Base-by-base conservation (phyloP, 2,113 vertebrate genomes). In the Phalacrocorax aristotelis region DNA sequence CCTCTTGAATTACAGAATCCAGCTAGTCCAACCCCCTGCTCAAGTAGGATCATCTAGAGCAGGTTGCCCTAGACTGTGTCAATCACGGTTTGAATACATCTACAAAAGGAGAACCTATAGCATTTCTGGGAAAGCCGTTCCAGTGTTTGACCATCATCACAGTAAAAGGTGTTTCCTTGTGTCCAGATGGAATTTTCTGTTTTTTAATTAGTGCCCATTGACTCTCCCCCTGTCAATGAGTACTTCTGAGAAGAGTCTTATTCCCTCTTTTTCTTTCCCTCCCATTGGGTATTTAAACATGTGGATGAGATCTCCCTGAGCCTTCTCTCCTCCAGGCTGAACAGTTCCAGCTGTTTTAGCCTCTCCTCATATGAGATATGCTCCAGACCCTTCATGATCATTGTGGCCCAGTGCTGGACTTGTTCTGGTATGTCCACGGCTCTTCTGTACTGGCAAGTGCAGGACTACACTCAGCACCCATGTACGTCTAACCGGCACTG, bases 371-470 rank as follows among this genome's bases (percentile, higher is more conserved):
- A 32, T 4, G 7, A 51, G 54, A n/a, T 11, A 30, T 69, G 9
- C 6, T 70, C 9, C 15, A 46, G 7, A 29, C 7, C 27, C 27
- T 57, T 76, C 61, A 46, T 11, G 15, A 26, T 29, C 36, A 65
- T 68, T 69, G 58, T 48, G 6, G 8, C 38, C 30, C 22, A 60
- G 2, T 75, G n/a, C 30, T 88, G 30, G 5, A 32, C 51, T 77
- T 62, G 20, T 29, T 46, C 11, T 5, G 0, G 5, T 61, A 9
- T 44, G 13, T 90, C 74, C 36, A 19, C 0, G 0, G 8, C 18
- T 75, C 4, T 48, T 9, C 25, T 42, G 13, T 38, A 7, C 34
- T 78, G 42, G 10, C 4, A 11, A 70, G 40, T 7, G 20, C 7
- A 11, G 13, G 7, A 51, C 29, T 49, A 17, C 12, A 76, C 22